Conservation (phyloP, 2,113 vertebrate genomes). For the Cyanoramphus novaezelandiae region DNA sequence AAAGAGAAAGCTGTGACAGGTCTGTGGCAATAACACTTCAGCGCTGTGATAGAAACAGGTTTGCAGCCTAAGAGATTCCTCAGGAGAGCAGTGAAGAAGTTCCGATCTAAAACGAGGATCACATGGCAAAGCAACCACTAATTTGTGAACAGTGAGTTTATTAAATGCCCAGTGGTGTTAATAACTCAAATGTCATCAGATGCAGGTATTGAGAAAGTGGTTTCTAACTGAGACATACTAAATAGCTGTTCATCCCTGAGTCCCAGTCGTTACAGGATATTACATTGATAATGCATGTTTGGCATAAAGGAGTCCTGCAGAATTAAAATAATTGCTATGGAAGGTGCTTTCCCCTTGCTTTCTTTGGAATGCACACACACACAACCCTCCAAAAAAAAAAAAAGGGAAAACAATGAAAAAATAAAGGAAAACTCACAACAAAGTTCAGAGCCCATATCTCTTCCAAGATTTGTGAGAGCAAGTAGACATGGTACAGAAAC, state of each 20-base stretch:
- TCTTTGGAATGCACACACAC: background rate
- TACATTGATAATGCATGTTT: fast-evolving
- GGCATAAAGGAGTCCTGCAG: background rate
- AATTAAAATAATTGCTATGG: background rate
- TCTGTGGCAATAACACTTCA: background rate
- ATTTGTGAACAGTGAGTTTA: background rate
- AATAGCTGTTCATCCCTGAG: background rate
- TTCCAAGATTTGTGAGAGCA: slow-evolving; percentile 43
- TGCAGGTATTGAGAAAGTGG: background rate
- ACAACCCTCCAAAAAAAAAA: fast-evolving
- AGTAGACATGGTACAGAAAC: slow-evolving; percentile 10
- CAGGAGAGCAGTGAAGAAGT: background rate
- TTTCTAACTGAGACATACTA: background rate
- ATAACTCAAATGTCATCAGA: background rate
- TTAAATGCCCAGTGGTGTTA: background rate
- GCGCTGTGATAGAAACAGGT: background rate
- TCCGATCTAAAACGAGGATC: background rate
- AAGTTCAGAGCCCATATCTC: background rate
- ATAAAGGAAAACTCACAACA: background rate
- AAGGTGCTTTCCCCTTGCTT: background rate
- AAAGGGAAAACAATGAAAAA: too few species aligned
- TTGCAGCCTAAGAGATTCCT: background rate
- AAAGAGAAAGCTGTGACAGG: background rate
- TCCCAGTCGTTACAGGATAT: background rate
- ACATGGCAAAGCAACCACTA: background rate